These are phyloP conservation scores for Lamprologus tigripictilis DNA, from an alignment of 2,113 vertebrate species.

Conservation along the genomic window DNA sequence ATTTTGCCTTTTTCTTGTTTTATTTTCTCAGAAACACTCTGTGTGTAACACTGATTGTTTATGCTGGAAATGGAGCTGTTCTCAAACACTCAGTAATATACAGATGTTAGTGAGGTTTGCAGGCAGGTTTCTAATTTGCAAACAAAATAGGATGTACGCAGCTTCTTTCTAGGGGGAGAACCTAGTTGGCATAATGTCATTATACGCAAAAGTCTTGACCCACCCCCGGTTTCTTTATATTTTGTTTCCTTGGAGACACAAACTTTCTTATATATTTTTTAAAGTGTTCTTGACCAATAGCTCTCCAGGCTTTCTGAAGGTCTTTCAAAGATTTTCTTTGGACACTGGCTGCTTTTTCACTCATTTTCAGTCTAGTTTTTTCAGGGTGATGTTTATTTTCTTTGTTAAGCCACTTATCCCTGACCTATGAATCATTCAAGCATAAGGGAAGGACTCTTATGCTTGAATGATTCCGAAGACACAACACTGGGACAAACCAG, in stretches of 20 bases:
- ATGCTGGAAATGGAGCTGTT: background rate
- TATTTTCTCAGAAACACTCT: background rate
- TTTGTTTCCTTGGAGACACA: background rate
- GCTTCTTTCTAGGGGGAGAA: background rate
- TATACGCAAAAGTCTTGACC: background rate
- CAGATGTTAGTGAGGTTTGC: constrained; percentile 1
- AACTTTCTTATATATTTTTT: background rate
- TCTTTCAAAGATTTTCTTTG: background rate
- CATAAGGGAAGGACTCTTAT: background rate
- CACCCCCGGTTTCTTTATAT: background rate
- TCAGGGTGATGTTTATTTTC: background rate
- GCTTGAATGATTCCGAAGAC: background rate
- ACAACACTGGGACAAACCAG: background rate
- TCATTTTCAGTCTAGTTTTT: background rate
- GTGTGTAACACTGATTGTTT: background rate
- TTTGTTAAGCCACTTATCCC: background rate
- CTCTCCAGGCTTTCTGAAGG: background rate
- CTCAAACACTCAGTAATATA: background rate
- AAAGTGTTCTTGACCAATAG: background rate
- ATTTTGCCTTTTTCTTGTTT: background rate
- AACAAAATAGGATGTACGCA: background rate
- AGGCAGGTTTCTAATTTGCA: background rate
- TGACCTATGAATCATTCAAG: background rate
- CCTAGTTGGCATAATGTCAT: background rate
- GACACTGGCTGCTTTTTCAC: background rate